These are phyloP conservation scores for Scolanthus callimorphus DNA, from an alignment of 92 coral and sea anemone genomes.

Conservation along the genomic window DNA sequence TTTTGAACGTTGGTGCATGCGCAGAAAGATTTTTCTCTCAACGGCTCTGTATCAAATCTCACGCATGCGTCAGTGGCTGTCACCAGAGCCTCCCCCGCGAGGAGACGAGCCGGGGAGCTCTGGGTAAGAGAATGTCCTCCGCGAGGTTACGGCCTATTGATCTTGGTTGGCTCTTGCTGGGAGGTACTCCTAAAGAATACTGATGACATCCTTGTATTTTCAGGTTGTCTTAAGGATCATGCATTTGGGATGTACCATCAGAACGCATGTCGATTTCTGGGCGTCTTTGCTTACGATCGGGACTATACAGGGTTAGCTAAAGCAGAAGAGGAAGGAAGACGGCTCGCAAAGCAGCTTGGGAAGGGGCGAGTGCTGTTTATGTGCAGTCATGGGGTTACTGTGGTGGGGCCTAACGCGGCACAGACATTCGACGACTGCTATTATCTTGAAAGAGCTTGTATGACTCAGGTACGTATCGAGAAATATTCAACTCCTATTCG, in stretches of 20 bases:
- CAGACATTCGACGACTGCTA: constrained; percentile 51
- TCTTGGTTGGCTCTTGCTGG: too few species aligned
- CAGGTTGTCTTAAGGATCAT: constrained; percentile 51
- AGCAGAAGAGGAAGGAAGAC: constrained; percentile 52
- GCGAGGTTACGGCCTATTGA: too few species aligned
- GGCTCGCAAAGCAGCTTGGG: constrained; percentile 44
- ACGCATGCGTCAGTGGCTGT: too few species aligned
- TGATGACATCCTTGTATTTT: neutral
- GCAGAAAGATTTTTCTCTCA: too few species aligned
- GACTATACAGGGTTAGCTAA: constrained; percentile 50
- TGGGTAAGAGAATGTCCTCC: too few species aligned
- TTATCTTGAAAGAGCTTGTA: constrained; percentile 62
- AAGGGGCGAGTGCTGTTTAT: constrained; percentile 56
- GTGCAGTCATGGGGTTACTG: constrained; percentile 66
- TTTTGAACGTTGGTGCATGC: too few species aligned
- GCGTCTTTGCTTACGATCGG: constrained; percentile 52
- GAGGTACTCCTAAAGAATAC: too few species aligned
- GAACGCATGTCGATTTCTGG: constrained; percentile 40
- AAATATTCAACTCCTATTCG: too few species aligned
- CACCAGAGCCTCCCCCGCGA: too few species aligned
- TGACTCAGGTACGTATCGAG: constrained; percentile 69
- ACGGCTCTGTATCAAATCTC: too few species aligned
- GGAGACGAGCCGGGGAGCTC: too few species aligned
- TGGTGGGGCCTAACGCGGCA: constrained; percentile 33
- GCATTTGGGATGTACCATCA: constrained; percentile 46